Conservation (phyloP, 2,888 invertebrate genomes). For the Troides helena region DNA sequence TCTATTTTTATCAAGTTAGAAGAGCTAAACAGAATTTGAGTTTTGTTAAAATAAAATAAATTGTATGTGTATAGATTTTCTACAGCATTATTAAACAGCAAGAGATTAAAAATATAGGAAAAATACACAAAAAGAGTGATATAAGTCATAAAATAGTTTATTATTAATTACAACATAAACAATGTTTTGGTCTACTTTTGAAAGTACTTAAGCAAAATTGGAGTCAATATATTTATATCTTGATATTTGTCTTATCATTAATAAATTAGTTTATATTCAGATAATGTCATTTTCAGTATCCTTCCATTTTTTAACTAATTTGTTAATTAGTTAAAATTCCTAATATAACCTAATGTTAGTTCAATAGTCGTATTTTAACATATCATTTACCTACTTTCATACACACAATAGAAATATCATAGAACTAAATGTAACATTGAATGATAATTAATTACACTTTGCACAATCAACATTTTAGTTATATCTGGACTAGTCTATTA, state of each 20-base stretch:
- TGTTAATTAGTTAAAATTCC: slow-evolving; percentile 30
- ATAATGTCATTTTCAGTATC: too few relatives aligned
- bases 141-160: neutral
- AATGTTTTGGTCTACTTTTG: neutral
- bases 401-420: slow-evolving; percentile 24
- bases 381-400: slow-evolving; percentile 26
- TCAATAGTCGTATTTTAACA: slow-evolving; percentile 16
- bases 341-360: slow-evolving; percentile 10
- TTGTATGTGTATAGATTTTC: neutral
- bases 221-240: neutral
- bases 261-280: neutral
- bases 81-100: neutral
- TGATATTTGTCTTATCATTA: neutral
- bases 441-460: slow-evolving; percentile 20
- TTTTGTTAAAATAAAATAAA: too few relatives aligned
- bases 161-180: too few relatives aligned
- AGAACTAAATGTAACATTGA: slow-evolving; percentile 14
- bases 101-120: too few relatives aligned
- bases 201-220: neutral
- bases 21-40: too few relatives aligned
- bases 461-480: slow-evolving; percentile 12
- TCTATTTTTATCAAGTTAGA: slow-evolving; percentile 27
- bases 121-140: neutral
- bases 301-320: neutral
- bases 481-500: neutral